Evolutionary conservation across 2,797 vertebrate species (phyloP).

Genomic region (Enteromius paludinosus): DNA sequence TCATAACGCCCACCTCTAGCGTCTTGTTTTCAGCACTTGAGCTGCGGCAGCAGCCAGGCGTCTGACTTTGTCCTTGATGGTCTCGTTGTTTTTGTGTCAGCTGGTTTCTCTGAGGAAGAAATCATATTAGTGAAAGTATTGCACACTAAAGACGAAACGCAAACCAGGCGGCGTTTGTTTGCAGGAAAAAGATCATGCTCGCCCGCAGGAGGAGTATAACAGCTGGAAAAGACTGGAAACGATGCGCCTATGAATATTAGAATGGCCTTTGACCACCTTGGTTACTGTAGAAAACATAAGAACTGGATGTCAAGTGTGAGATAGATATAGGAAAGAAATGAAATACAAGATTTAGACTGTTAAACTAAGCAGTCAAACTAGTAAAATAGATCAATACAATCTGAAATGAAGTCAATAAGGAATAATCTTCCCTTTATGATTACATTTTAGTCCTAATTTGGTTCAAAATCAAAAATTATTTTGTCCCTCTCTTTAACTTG

Average conservation of each 20-base stretch:
- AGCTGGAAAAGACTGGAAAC: neutral
- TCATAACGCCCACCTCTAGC: neutral
- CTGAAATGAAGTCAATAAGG: neutral
- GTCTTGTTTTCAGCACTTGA: neutral
- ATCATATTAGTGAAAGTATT: neutral
- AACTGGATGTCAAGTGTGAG: neutral
- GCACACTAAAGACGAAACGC: slow-evolving; percentile 3
- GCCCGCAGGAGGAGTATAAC: neutral
- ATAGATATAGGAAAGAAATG: neutral
- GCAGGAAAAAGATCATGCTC: neutral
- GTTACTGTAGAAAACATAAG: neutral
- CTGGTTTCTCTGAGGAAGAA: slow-evolving; percentile 8
- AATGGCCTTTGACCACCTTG: neutral
- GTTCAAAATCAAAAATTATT: too few species aligned
- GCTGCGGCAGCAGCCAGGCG: neutral
- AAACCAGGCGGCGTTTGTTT: neutral
- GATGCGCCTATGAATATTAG: neutral
- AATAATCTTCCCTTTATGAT: neutral
- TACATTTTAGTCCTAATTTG: neutral
- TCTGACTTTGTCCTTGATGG: slow-evolving; percentile 12
- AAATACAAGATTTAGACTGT: neutral
- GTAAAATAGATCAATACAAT: neutral
- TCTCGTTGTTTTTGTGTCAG: neutral
- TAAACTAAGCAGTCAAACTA: neutral
- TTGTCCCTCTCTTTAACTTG: too few species aligned